A percentile compares a stretch with the other conserved stretches of the same genome.
Evolutionary conservation across 2,113 vertebrate genomes (phyloP).

Genomic region (Stigmatopora argus): DNA sequence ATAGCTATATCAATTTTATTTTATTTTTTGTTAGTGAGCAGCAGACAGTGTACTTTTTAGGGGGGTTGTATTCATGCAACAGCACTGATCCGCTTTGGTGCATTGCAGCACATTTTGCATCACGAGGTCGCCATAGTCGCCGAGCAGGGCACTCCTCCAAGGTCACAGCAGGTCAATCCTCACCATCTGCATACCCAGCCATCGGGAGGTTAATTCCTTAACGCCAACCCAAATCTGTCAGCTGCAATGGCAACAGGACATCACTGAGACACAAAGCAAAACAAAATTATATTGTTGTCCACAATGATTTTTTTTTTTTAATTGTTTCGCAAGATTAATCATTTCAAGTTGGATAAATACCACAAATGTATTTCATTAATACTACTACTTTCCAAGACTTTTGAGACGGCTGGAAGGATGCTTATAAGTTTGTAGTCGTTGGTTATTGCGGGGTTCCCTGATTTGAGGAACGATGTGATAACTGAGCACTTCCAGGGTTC

Average conservation of each 20-base stretch:
- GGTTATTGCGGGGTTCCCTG: no score
- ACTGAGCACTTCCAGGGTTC: no score
- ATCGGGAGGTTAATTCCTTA: slow-evolving; percentile 43
- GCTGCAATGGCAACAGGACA: slow-evolving; percentile 22
- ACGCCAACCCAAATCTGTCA: slow-evolving; percentile 44
- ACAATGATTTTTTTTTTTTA: background rate
- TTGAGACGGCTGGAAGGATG: no score
- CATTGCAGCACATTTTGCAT: slow-evolving; percentile 69
- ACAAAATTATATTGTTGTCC: slow-evolving; percentile 8
- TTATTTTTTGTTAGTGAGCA: slow-evolving; percentile 20
- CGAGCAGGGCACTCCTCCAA: slow-evolving; percentile 58
- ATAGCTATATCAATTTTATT: background rate
- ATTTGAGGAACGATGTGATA: no score
- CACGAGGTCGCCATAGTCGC: slow-evolving; percentile 54
- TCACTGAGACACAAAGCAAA: slow-evolving; percentile 15
- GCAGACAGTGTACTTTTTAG: slow-evolving; percentile 25
- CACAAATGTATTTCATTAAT: no score
- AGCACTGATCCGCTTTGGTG: slow-evolving; percentile 65
- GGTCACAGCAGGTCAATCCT: slow-evolving; percentile 63
- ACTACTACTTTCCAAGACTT: no score
- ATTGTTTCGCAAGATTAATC: no score
- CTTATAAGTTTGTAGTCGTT: no score
- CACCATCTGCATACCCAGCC: slow-evolving; percentile 57
- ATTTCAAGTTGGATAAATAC: no score
- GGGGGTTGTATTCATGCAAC: slow-evolving; percentile 43